phyloP scores from a whole-genome alignment of 1,140 invertebrate genomes.

The Drosophila novamexicana region DNA sequence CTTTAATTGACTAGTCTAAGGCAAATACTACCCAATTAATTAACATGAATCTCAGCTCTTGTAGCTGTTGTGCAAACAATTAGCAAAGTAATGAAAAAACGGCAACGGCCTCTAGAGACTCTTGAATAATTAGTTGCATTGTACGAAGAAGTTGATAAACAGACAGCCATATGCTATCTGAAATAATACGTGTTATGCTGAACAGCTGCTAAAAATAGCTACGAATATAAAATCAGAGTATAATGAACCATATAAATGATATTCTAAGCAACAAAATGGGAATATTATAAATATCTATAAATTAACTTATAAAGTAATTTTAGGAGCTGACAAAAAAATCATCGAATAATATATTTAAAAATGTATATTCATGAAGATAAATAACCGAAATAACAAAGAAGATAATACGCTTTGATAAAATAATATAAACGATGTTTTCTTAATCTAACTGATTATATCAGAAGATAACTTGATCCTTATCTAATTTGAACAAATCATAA shows the following conservation, averaged over 20 bases:
- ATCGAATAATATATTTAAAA: no score
- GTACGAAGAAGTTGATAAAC: slow-evolving; percentile 6
- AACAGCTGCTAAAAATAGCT: slow-evolving; percentile 12
- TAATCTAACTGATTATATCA: no score
- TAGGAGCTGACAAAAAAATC: not conserved
- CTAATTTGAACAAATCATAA: no score
- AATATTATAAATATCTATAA: not conserved
- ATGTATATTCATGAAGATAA: no score
- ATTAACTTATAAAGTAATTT: not conserved
- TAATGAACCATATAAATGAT: slow-evolving; percentile 16
- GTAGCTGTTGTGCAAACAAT: slow-evolving; percentile 29
- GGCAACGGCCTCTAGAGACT: slow-evolving; percentile 12
- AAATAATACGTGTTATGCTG: not conserved
- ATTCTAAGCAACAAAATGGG: slow-evolving; percentile 11
- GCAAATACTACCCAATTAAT: slow-evolving; percentile 29
- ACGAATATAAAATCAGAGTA: not conserved
- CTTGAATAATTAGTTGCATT: slow-evolving; percentile 38
- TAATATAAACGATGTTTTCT: no score
- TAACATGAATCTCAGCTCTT: slow-evolving; percentile 14
- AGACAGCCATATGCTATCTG: slow-evolving; percentile 6
- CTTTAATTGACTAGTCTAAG: slow-evolving; percentile 21
- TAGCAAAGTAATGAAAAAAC: slow-evolving; percentile 38
- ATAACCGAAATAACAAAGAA: no score
- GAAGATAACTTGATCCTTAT: no score
- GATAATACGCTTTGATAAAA: no score